These are phyloP conservation scores for Arion vulgaris DNA, from an alignment of 1,140 invertebrate genomes.

Conservation along the genomic window DNA sequence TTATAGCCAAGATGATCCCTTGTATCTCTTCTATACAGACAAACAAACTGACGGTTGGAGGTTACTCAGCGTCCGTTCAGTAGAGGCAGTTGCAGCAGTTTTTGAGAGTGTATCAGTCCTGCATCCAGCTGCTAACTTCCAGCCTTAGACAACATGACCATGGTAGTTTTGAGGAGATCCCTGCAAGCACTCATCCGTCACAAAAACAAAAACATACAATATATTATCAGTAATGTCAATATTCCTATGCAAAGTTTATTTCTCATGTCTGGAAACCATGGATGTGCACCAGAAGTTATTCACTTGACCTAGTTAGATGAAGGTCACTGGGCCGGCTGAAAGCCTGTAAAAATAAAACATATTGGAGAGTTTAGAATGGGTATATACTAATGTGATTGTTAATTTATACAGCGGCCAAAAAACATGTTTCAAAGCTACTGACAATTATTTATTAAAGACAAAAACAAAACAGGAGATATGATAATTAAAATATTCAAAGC, in stretches of 20 bases:
- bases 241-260: background rate
- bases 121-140: background rate
- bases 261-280: background rate
- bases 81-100: slow-evolving; percentile 17
- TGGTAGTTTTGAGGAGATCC: background rate
- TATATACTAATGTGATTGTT: no score
- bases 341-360: slow-evolving; percentile 18
- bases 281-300: background rate
- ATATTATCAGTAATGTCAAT: slow-evolving; percentile 11
- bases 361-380: background rate
- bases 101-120: slow-evolving; percentile 16
- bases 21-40: background rate
- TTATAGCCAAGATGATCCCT: background rate
- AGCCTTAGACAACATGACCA: background rate
- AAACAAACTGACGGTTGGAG: background rate
- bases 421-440: no score
- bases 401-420: no score
- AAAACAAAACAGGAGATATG: no score
- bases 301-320: slow-evolving; percentile 19
- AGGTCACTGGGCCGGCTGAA: slow-evolving; percentile 40
- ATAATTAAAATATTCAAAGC: no score
- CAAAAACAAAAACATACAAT: background rate
- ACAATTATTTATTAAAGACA: no score
- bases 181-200: background rate
- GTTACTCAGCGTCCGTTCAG: background rate